phyloP scores from a whole-genome alignment of 2,113 vertebrate species.

The Oenanthe melanoleuca region DNA sequence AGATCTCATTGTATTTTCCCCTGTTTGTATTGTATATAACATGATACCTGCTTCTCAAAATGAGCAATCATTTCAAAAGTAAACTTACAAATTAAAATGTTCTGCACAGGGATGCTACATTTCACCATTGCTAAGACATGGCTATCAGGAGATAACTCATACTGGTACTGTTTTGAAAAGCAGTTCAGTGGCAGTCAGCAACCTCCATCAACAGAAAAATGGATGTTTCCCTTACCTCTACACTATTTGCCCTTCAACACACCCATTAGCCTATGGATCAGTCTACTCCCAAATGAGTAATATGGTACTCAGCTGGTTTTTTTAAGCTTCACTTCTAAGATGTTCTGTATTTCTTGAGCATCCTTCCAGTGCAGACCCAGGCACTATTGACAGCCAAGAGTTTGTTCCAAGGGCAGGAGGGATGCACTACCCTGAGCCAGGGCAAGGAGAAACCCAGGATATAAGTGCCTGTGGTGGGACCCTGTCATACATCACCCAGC shows the following conservation, averaged over 20 bases:
- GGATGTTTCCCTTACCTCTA: neutral
- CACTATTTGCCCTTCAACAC: neutral
- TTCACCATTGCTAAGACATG: neutral
- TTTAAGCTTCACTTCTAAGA: neutral
- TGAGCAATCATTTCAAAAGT: neutral
- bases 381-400: neutral
- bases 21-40: neutral
- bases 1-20: accelerated
- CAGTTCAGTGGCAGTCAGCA: neutral
- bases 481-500: neutral
- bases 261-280: neutral
- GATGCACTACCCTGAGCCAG: neutral
- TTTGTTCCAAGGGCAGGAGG: neutral
- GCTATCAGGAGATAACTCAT: neutral
- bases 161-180: neutral
- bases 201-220: neutral
- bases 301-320: accelerated
- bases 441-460: neutral
- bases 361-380: neutral
- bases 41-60: neutral
- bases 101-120: neutral
- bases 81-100: neutral
- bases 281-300: neutral
- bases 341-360: neutral
- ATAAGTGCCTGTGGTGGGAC: neutral